A percentile compares a stretch with the other conserved stretches of the same genome.
These are phyloP conservation scores for Corticium candelabrum DNA, from an alignment of 37 sponge, comb jelly and placozoan genomes.

Conservation along the genomic window DNA sequence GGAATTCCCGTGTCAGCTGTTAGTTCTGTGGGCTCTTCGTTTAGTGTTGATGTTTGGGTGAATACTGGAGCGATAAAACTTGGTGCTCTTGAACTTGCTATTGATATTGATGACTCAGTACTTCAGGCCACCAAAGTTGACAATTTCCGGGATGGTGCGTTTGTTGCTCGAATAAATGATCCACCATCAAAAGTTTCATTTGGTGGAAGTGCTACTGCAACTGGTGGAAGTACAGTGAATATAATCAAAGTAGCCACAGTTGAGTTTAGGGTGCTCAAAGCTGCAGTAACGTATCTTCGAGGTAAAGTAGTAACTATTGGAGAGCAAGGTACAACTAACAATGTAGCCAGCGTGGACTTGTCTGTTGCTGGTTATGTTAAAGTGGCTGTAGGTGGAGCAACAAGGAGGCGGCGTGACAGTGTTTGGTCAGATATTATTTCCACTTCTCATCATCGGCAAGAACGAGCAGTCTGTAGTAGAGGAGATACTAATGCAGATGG, in stretches of 20 bases:
- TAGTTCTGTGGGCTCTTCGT: not conserved
- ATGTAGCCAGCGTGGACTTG: not conserved
- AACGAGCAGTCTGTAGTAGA: not conserved
- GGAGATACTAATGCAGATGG: slow-evolving; percentile 1
- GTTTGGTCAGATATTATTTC: not conserved
- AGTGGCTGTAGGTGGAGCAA: not conserved
- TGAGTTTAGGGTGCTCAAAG: not conserved
- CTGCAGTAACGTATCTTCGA: not conserved
- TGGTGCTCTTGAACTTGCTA: not conserved
- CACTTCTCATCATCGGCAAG: not conserved
- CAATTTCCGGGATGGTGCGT: not conserved
- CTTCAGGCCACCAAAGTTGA: not conserved
- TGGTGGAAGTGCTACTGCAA: not conserved
- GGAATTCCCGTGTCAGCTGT: not conserved
- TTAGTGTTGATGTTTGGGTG: not conserved
- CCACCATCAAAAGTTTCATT: not conserved
- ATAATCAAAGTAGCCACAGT: not conserved
- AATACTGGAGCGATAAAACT: not conserved
- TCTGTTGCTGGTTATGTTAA: not conserved
- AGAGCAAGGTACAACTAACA: not conserved
- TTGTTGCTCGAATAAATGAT: not conserved
- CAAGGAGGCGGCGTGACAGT: not conserved
- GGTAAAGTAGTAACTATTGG: not conserved
- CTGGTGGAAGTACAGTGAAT: not conserved
- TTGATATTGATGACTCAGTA: not conserved